A percentile compares a stretch with the other conserved stretches of the same genome.
These are phyloP conservation scores for Oncopodura yosiiana DNA, from an alignment of 1,140 invertebrate genomes.

Conservation along the genomic window DNA sequence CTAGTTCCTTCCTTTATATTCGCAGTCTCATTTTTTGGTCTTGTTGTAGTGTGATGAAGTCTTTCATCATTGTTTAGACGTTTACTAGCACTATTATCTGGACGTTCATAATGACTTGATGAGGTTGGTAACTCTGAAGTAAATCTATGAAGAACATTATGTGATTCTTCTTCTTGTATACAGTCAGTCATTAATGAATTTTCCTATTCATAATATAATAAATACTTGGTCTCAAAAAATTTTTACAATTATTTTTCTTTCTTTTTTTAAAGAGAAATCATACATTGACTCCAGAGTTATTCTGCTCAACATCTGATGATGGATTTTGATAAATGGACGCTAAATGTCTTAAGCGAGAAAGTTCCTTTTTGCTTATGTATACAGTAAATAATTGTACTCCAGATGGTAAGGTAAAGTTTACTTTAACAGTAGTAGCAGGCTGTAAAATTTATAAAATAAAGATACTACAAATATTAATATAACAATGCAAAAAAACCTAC, in stretches of 20 bases:
- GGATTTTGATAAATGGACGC: conserved; percentile 25
- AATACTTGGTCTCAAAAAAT: too few relatives aligned
- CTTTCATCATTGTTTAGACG: too few relatives aligned
- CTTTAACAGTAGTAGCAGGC: conserved; percentile 31
- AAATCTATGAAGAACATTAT: conserved; percentile 24
- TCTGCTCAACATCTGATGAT: conserved; percentile 8
- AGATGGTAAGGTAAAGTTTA: conserved; percentile 57
- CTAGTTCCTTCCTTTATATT: too few relatives aligned
- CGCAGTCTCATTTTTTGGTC: too few relatives aligned
- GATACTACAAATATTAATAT: not conserved
- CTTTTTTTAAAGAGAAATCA: not conserved
- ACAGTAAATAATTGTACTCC: conserved; percentile 68
- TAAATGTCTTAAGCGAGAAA: conserved; percentile 42
- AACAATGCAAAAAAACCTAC: conserved; percentile 37
- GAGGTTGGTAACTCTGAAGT: too few relatives aligned
- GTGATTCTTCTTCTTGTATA: conserved; percentile 21
- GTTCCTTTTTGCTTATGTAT: conserved; percentile 55
- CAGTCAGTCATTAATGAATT: conserved; percentile 7
- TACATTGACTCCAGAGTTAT: conserved; percentile 5
- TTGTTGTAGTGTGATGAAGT: too few relatives aligned
- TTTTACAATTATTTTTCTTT: not conserved
- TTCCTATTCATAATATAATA: not conserved
- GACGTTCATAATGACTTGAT: too few relatives aligned
- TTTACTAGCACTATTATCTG: too few relatives aligned
- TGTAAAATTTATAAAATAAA: conserved; percentile 12